A percentile compares a stretch with the other conserved stretches of the same genome.
These are phyloP conservation scores for Phocoena sinus DNA, from an alignment of 2,113 vertebrate species.

Conservation along the genomic window DNA sequence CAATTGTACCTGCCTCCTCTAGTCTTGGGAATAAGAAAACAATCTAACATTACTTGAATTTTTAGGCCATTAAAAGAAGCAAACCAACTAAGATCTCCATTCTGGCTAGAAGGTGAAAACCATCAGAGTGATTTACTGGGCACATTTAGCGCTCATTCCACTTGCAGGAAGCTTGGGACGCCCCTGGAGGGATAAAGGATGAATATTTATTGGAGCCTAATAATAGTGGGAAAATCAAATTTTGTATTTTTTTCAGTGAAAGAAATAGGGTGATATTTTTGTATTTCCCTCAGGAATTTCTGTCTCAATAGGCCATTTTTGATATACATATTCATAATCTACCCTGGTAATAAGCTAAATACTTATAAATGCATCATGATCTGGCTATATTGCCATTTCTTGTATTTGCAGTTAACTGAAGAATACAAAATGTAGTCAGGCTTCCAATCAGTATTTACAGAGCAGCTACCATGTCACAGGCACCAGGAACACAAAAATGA, in stretches of 20 bases:
- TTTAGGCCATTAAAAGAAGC: conserved; percentile 17
- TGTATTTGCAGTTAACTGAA: neutral
- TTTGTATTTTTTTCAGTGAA: conserved; percentile 53
- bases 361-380: conserved; percentile 36
- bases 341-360: conserved; percentile 45
- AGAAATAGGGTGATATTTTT: conserved; percentile 65
- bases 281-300: conserved; percentile 62
- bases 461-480: neutral
- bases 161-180: conserved; percentile 49
- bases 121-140: conserved; percentile 52
- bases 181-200: conserved; percentile 58
- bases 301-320: conserved; percentile 48
- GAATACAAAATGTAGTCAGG: neutral
- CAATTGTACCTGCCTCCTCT: conserved; percentile 6
- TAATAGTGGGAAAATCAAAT: conserved; percentile 52
- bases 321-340: conserved; percentile 63
- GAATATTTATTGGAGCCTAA: conserved; percentile 73
- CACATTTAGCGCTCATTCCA: conserved; percentile 52
- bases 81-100: conserved; percentile 37
- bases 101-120: conserved; percentile 41
- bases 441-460: neutral
- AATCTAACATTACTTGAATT: conserved; percentile 35
- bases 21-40: neutral
- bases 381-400: neutral
- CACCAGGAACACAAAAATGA: neutral